These are phyloP conservation scores for Gobio gobio DNA, from an alignment of 2,113 vertebrate species.

Conservation along the genomic window DNA sequence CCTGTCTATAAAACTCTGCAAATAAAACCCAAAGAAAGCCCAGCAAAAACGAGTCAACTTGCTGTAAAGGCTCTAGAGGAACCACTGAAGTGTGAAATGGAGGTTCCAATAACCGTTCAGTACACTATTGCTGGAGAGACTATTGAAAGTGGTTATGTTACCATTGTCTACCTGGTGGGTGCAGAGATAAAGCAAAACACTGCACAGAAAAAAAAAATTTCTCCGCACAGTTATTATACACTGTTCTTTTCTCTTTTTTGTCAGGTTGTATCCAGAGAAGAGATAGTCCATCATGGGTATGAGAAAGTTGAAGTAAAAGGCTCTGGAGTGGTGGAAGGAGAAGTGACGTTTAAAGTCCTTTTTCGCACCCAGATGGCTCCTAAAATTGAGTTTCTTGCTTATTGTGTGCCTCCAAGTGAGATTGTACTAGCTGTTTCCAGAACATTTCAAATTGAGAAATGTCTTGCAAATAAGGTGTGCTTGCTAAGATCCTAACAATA, in stretches of 20 bases:
- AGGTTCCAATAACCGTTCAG: conserved; percentile 55
- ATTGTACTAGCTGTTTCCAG: conserved; percentile 79
- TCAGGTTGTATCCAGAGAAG: conserved; percentile 79
- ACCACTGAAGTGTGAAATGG: conserved; percentile 59
- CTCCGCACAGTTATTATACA: neutral
- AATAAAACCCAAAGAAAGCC: conserved; percentile 34
- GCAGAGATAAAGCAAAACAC: neutral
- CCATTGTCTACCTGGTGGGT: conserved; percentile 71
- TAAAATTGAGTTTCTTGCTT: conserved; percentile 72
- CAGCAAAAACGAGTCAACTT: conserved; percentile 63
- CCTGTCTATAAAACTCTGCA: neutral
- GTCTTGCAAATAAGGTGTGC: conserved; percentile 79
- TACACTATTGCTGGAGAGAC: conserved; percentile 69
- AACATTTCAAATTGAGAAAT: conserved; percentile 76
- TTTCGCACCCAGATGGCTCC: conserved; percentile 73
- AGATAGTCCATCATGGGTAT: conserved; percentile 71
- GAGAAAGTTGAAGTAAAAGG: conserved; percentile 61
- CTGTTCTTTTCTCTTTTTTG: neutral
- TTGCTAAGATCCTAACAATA: too few relatives aligned
- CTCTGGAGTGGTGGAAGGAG: conserved; percentile 68
- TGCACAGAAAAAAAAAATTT: neutral
- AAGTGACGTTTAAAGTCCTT: conserved; percentile 72
- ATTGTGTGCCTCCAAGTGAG: conserved; percentile 76
- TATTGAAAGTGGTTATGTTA: conserved; percentile 37
- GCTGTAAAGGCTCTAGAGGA: conserved; percentile 54